phyloP scores from a whole-genome alignment of 2,888 invertebrate species.

The Timema podura region DNA sequence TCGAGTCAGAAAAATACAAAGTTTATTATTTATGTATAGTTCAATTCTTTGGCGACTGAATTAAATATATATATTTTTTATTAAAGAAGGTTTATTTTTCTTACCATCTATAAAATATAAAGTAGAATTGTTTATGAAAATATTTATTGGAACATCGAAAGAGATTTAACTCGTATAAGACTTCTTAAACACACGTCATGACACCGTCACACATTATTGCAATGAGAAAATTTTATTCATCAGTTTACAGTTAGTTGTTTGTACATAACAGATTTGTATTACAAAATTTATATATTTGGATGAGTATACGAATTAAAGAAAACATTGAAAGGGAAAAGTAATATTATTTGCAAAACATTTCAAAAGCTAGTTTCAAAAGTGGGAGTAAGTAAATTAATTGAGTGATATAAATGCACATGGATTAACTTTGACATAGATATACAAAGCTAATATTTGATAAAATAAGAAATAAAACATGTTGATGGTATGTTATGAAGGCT shows the following conservation, averaged over 20 bases:
- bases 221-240: constrained; percentile 19
- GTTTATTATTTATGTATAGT: constrained; percentile 13
- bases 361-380: no score
- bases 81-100: constrained; percentile 13
- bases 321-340: no score
- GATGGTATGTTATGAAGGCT: no score
- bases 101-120: no score
- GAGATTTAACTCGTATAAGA: constrained; percentile 1
- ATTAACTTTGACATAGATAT: no score
- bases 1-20: constrained; percentile 25
- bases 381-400: no score
- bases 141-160: constrained; percentile 24
- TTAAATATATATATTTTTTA: constrained; percentile 19
- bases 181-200: neutral
- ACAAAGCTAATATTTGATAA: no score
- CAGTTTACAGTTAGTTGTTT: constrained; percentile 8
- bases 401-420: no score
- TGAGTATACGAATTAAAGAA: neutral
- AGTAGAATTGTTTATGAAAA: constrained; percentile 24
- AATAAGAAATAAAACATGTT: no score
- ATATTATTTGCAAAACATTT: no score
- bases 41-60: constrained; percentile 21
- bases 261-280: constrained; percentile 25
- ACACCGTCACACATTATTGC: constrained; percentile 22
- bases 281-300: constrained; percentile 13